Evolutionary conservation across 2,113 vertebrate species (phyloP).

Genomic region (Cisticola juncidis): DNA sequence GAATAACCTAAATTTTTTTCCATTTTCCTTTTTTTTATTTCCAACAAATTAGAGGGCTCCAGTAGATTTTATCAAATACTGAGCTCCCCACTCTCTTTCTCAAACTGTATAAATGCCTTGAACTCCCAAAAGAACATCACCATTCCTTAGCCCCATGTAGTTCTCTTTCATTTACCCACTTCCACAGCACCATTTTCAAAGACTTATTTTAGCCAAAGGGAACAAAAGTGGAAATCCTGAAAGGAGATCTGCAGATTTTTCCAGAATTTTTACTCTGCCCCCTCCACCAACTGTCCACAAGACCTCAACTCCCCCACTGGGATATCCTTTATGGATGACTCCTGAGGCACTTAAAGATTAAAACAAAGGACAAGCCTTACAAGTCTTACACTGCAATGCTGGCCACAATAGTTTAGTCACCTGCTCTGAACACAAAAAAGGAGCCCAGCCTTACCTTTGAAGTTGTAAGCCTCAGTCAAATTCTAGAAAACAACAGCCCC

Average conservation of each 20-base stretch:
- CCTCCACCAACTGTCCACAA: conserved; percentile 62
- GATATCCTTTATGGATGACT: conserved; percentile 60
- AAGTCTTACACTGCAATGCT: background rate
- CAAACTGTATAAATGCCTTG: conserved; percentile 65
- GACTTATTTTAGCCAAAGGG: conserved; percentile 67
- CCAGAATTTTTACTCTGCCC: conserved; percentile 54
- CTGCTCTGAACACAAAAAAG: conserved; percentile 22
- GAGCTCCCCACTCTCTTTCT: conserved; percentile 53
- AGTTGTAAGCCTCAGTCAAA: conserved; percentile 23
- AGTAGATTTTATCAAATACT: conserved; percentile 64
- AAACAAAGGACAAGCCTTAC: conserved; percentile 43
- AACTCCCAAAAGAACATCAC: conserved; percentile 66
- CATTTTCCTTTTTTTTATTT: conserved; percentile 46
- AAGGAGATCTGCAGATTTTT: conserved; percentile 63
- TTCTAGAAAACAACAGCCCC: conserved; percentile 43
- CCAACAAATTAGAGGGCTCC: conserved; percentile 68
- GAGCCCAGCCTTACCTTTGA: background rate
- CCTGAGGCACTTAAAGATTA: conserved; percentile 59
- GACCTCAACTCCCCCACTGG: conserved; percentile 15
- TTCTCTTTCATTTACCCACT: conserved; percentile 71
- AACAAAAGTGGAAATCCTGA: conserved; percentile 71
- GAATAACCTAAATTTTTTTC: conserved; percentile 67
- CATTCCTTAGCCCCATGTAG: conserved; percentile 64
- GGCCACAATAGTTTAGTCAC: conserved; percentile 34
- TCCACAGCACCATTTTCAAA: conserved; percentile 70